phyloP scores from a whole-genome alignment of 2,113 vertebrate species.

The Climacteris rufus region DNA sequence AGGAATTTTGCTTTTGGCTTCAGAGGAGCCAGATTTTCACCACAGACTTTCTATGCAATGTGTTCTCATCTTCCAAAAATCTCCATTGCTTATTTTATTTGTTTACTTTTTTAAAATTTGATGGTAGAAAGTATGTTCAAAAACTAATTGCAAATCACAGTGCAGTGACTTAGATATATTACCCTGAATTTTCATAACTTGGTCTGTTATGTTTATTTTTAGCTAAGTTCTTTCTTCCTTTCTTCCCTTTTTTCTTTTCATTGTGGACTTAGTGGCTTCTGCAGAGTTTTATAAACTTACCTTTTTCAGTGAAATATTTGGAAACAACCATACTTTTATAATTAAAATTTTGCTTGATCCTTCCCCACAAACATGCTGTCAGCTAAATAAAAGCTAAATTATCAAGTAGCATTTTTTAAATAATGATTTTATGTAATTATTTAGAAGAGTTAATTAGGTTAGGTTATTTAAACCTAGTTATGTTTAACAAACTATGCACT shows the following conservation, averaged over 20 bases:
- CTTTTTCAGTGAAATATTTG: constrained; percentile 60
- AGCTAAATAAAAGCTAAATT: constrained; percentile 24
- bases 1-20: background rate
- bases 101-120: background rate
- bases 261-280: background rate
- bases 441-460: constrained; percentile 61
- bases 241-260: background rate
- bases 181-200: background rate
- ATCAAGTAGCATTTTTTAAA: constrained; percentile 67
- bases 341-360: constrained; percentile 59
- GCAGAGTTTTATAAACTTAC: constrained; percentile 42
- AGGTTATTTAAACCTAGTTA: constrained; percentile 44
- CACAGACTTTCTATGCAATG: background rate
- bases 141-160: background rate
- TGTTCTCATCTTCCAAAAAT: background rate
- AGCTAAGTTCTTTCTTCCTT: background rate
- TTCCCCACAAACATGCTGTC: constrained; percentile 45
- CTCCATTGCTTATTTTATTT: background rate
- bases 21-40: background rate
- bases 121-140: background rate
- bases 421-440: constrained; percentile 62
- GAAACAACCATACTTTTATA: constrained; percentile 62
- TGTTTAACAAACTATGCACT: background rate
- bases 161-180: background rate
- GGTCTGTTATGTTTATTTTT: constrained; percentile 3